A percentile compares a stretch with the other conserved stretches of the same genome.
Evolutionary conservation across 1,140 invertebrate species (phyloP).

Genomic region (Diorhabda carinulata): DNA sequence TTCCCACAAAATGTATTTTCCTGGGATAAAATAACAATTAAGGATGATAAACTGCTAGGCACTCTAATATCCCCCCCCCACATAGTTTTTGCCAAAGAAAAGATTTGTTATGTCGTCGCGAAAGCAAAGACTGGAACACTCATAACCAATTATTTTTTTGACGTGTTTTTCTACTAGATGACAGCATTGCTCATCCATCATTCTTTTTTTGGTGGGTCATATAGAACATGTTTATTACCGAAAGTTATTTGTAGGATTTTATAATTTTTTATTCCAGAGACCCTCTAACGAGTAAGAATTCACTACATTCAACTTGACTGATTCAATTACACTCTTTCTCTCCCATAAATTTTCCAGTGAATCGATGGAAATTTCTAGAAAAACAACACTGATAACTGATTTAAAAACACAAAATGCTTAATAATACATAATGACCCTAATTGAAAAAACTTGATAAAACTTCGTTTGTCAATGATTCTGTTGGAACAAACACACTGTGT

Average conservation of each 20-base stretch:
- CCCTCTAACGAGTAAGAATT: too few species aligned
- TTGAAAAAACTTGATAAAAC: too few species aligned
- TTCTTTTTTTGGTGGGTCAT: neutral
- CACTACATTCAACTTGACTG: too few species aligned
- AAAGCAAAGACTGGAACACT: slow-evolving; percentile 6
- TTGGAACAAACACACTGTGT: too few species aligned
- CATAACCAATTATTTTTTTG: slow-evolving; percentile 12
- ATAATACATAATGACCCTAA: too few species aligned
- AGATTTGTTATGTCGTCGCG: slow-evolving; percentile 9
- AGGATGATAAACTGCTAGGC: slow-evolving; percentile 15
- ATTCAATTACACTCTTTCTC: too few species aligned
- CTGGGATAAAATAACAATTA: slow-evolving; percentile 17
- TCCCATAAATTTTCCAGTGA: too few species aligned
- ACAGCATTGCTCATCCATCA: neutral
- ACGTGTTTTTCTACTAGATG: neutral
- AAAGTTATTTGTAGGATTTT: neutral
- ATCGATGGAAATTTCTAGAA: too few species aligned
- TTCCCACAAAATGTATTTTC: slow-evolving; percentile 11
- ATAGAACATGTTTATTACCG: neutral
- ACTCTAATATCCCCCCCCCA: slow-evolving; percentile 6
- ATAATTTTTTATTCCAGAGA: too few species aligned
- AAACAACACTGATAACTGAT: too few species aligned
- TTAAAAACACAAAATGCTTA: too few species aligned
- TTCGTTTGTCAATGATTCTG: too few species aligned
- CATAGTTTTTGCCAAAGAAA: slow-evolving; percentile 8